Conservation (phyloP, 2,888 invertebrate species). For the Hypercompe scribonia region DNA sequence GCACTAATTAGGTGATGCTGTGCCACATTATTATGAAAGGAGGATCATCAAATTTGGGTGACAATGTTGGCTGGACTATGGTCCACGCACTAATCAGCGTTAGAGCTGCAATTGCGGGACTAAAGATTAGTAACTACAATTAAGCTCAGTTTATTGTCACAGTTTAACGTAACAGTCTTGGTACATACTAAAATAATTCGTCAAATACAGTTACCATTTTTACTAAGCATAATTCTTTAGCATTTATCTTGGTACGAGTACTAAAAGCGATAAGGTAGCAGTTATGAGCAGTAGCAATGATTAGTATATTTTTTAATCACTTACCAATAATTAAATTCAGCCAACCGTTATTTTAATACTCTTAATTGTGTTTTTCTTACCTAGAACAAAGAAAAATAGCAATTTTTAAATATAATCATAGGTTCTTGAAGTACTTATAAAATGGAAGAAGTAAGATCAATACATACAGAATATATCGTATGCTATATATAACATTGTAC, state of each 20-base stretch:
- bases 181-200: neutral
- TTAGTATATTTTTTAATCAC: constrained; percentile 1
- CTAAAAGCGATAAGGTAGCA: neutral
- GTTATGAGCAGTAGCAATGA: neutral
- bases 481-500: neutral
- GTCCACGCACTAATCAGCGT: too few relatives aligned
- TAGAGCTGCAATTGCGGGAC: neutral
- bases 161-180: neutral
- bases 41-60: too few relatives aligned
- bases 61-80: too few relatives aligned
- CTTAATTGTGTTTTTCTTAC: constrained; percentile 6
- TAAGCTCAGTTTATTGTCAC: neutral
- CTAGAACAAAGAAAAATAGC: constrained; percentile 10
- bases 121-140: neutral
- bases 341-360: neutral
- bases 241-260: neutral
- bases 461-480: constrained; percentile 9
- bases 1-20: too few relatives aligned
- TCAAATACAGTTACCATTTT: neutral
- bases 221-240: too few relatives aligned
- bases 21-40: too few relatives aligned
- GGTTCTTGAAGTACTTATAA: neutral
- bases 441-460: neutral
- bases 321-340: constrained; percentile 9
- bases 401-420: neutral